These are phyloP conservation scores for Rotaria sp. DNA, from an alignment of 2,888 invertebrate genomes.

Conservation along the genomic window DNA sequence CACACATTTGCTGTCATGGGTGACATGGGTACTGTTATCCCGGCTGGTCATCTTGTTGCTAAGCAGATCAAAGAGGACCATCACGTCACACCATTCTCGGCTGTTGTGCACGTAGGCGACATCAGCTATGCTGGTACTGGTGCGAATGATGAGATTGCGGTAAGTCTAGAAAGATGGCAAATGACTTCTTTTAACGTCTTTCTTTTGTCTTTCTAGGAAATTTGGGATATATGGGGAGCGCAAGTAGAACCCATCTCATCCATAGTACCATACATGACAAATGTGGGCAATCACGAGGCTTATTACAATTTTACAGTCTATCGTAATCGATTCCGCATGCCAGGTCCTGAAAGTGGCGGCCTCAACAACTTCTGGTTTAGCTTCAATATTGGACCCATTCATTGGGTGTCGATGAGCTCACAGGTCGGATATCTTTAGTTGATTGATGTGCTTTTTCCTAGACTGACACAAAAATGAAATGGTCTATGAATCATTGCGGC, in stretches of 20 bases:
- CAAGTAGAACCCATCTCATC: conserved; percentile 41
- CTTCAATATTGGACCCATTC: conserved; percentile 43
- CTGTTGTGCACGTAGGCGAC: not conserved
- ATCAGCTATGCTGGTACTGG: not conserved
- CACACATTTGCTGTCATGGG: not conserved
- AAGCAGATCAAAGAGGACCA: not conserved
- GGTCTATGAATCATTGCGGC: too few relatives aligned
- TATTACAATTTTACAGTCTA: conserved; percentile 43
- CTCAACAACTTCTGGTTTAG: conserved; percentile 42
- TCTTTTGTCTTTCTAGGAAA: not conserved
- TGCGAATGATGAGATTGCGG: not conserved
- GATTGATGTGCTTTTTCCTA: too few relatives aligned
- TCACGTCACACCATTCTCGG: not conserved
- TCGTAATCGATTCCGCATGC: conserved; percentile 43
- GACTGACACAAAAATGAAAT: too few relatives aligned
- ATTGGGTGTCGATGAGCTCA: conserved; percentile 42
- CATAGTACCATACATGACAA: conserved; percentile 43
- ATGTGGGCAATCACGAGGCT: conserved; percentile 43
- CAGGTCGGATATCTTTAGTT: conserved; percentile 29
- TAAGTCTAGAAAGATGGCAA: too few relatives aligned
- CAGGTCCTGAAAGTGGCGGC: conserved; percentile 41
- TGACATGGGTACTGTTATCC: not conserved
- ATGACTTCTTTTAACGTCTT: too few relatives aligned
- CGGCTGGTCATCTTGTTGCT: not conserved
- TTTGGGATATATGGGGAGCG: conserved; percentile 15